Percentiles rank a stretch among this genome's conserved stretches.
phyloP scores from a whole-genome alignment of 2,888 invertebrate species.

The Trachelus iudaicus region DNA sequence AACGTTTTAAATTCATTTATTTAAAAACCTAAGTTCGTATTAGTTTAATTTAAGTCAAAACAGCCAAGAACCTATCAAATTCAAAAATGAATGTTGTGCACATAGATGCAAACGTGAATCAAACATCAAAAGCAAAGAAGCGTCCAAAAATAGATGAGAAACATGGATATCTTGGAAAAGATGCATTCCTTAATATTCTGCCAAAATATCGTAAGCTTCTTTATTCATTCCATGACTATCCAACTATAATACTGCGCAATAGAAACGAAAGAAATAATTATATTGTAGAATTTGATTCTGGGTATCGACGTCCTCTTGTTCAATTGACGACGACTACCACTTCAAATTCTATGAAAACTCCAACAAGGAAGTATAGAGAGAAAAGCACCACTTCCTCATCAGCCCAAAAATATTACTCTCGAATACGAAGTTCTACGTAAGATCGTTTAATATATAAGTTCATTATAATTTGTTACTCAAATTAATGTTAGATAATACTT shows the following conservation, averaged over 20 bases:
- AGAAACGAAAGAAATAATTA: constrained; percentile 2
- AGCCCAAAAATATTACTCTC: neutral
- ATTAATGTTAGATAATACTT: neutral
- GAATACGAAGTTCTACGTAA: neutral
- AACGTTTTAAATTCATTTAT: neutral
- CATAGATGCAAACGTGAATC: constrained; percentile 12
- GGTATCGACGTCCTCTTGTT: constrained; percentile 24
- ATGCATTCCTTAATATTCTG: constrained; percentile 18
- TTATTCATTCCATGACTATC: neutral
- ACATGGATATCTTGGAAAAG: constrained; percentile 16
- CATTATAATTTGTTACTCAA: neutral
- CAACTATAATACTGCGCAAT: neutral
- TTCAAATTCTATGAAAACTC: constrained; percentile 10
- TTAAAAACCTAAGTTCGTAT: too few relatives aligned
- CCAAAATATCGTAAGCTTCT: constrained; percentile 41
- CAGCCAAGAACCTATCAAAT: neutral
- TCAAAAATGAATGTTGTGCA: constrained; percentile 44
- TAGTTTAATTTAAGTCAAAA: neutral
- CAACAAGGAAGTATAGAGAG: constrained; percentile 13
- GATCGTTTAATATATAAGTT: neutral
- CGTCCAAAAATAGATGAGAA: constrained; percentile 14
- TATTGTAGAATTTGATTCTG: neutral
- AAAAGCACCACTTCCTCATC: neutral
- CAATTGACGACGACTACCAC: constrained; percentile 18
- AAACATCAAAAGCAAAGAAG: neutral